phyloP scores from a whole-genome alignment of 2,113 vertebrate genomes.

The Bubo blakistoni region DNA sequence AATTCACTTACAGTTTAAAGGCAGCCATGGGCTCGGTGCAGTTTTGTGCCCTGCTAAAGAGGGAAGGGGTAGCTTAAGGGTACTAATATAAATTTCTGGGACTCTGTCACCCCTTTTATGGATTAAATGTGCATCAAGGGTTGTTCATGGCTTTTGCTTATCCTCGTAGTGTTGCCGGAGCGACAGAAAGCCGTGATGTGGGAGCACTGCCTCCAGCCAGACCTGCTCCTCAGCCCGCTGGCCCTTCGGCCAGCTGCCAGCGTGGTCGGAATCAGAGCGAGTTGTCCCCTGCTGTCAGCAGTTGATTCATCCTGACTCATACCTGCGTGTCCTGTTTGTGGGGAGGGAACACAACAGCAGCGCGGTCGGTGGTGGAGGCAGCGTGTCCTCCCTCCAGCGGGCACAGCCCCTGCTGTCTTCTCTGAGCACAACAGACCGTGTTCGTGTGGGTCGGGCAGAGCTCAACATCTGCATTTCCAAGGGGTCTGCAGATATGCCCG shows the following conservation, averaged over 20 bases:
- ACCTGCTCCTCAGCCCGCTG: not conserved
- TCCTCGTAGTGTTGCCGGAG: not conserved
- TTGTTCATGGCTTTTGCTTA: fast-evolving
- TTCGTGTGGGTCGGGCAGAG: not conserved
- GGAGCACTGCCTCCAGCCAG: not conserved
- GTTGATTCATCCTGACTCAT: slow-evolving; percentile 26
- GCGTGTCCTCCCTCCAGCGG: not conserved
- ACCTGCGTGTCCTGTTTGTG: not conserved
- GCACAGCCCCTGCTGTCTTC: not conserved
- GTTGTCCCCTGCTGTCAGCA: not conserved
- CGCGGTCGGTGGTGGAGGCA: not conserved
- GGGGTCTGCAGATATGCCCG: not conserved
- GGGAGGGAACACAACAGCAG: not conserved
- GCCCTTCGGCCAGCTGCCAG: not conserved
- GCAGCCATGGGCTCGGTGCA: fast-evolving
- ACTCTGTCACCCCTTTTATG: not conserved
- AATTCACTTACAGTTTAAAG: not conserved
- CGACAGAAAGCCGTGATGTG: not conserved
- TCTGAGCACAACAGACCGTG: fast-evolving
- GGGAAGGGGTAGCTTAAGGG: not conserved
- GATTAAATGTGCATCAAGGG: not conserved
- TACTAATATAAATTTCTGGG: not conserved
- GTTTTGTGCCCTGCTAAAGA: not conserved
- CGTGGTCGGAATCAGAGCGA: not conserved
- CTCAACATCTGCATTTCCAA: fast-evolving